Percentiles rank a stretch among this genome's conserved stretches.
Evolutionary conservation across 2,888 invertebrate species (phyloP).

Genomic region (Amorpha juglandis): DNA sequence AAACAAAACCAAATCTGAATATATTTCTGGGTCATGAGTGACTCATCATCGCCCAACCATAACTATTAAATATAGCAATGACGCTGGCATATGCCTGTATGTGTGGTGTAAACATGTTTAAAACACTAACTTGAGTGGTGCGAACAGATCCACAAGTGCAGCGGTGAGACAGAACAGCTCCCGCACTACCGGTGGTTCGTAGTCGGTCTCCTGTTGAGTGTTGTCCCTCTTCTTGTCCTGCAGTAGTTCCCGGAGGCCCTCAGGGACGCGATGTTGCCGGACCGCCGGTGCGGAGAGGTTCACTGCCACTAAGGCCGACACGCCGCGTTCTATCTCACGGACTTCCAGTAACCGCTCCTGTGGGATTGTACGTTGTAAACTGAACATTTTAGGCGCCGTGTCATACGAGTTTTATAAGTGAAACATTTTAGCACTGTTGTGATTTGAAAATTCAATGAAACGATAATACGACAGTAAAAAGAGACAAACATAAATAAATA

Average conservation of each 20-base stretch:
- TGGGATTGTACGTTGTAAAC: constrained; percentile 33
- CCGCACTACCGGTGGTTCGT: constrained; percentile 82
- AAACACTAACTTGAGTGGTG: constrained; percentile 74
- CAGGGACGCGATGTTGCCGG: constrained; percentile 86
- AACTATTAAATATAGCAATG: no score
- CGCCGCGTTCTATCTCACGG: constrained; percentile 89
- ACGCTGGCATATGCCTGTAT: no score
- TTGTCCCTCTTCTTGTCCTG: constrained; percentile 29
- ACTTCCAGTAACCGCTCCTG: constrained; percentile 86
- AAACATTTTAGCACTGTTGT: no score
- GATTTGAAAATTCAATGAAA: no score
- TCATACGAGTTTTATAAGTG: background rate
- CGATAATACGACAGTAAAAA: no score
- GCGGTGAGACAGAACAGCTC: constrained; percentile 89
- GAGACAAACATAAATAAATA: no score
- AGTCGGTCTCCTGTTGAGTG: constrained; percentile 39
- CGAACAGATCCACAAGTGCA: constrained; percentile 86
- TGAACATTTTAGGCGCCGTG: background rate
- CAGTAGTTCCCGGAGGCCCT: constrained; percentile 61
- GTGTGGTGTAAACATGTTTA: no score
- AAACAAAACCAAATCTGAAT: no score
- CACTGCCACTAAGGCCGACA: constrained; percentile 89
- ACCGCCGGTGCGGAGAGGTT: constrained; percentile 87
- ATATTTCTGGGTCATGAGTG: no score
- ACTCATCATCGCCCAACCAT: no score